Percentiles rank a stretch among this genome's conserved stretches.
Evolutionary conservation across 37 sponge, comb jelly and placozoan species (phyloP).

Genomic region (Halichondria panicea): DNA sequence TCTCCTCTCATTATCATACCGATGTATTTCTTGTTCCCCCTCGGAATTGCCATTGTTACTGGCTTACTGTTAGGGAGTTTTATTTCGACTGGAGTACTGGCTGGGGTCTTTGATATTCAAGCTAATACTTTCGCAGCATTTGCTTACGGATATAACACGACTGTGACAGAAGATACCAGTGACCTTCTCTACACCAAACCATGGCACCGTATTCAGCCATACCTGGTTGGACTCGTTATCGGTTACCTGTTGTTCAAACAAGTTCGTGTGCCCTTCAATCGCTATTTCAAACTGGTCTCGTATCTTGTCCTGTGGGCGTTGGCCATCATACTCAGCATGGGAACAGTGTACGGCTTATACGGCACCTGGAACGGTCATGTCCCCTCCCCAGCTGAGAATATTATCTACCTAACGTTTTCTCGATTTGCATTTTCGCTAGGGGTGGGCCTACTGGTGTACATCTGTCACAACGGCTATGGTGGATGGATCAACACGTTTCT

Average conservation of each 20-base stretch:
- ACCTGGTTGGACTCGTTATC: conserved; percentile 77
- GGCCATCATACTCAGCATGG: conserved; percentile 15
- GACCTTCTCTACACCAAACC: conserved; percentile 62
- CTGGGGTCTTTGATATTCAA: conserved; percentile 46
- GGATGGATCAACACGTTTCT: conserved; percentile 67
- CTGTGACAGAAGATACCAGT: background rate
- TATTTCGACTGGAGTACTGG: conserved; percentile 36
- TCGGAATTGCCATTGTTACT: conserved; percentile 26
- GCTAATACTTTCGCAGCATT: conserved; percentile 14
- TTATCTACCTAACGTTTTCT: conserved; percentile 58
- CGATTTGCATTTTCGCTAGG: conserved; percentile 72
- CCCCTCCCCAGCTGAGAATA: conserved; percentile 44
- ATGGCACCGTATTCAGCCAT: conserved; percentile 69
- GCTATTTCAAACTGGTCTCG: background rate
- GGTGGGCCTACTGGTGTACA: conserved; percentile 62
- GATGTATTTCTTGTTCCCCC: conserved; percentile 41
- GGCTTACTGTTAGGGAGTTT: conserved; percentile 15
- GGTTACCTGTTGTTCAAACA: conserved; percentile 71
- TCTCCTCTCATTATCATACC: conserved; percentile 77
- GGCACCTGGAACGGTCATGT: conserved; percentile 51
- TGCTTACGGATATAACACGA: background rate
- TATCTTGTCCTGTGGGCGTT: conserved; percentile 38
- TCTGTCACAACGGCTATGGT: conserved; percentile 85
- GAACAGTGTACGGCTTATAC: conserved; percentile 63
- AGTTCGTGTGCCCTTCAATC: conserved; percentile 1